Evolutionary conservation across 2,888 invertebrate species (phyloP).

Genomic region (Cerastis leucographa): DNA sequence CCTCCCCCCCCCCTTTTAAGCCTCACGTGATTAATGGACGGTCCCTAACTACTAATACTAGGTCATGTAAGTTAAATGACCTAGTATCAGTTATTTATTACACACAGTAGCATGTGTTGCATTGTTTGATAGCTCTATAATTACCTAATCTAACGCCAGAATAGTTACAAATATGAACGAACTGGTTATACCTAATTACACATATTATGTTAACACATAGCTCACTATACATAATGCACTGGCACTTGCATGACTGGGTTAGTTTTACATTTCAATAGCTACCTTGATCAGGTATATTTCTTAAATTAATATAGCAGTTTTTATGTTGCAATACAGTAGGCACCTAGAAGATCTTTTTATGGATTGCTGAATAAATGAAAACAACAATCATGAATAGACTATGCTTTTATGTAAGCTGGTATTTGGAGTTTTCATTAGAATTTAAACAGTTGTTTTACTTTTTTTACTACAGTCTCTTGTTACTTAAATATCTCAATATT

Average conservation of each 20-base stretch:
- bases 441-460: neutral
- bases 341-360: neutral
- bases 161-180: slow-evolving; percentile 7
- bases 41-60: too few species aligned
- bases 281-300: neutral
- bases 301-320: too few species aligned
- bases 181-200: slow-evolving; percentile 11
- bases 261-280: slow-evolving; percentile 25
- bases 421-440: neutral
- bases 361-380: neutral
- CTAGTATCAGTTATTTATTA: slow-evolving; percentile 18
- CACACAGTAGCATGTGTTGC: slow-evolving; percentile 19
- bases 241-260: slow-evolving; percentile 10
- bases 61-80: too few species aligned
- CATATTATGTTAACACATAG: slow-evolving; percentile 41
- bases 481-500: neutral
- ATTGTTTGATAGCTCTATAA: neutral
- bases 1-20: too few species aligned
- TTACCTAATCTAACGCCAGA: slow-evolving; percentile 34
- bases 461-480: neutral
- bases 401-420: neutral
- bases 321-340: neutral
- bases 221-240: slow-evolving; percentile 20
- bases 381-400: neutral
- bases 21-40: too few species aligned